Evolutionary conservation across 1,140 invertebrate species (phyloP).

Genomic region (Periplaneta americana): DNA sequence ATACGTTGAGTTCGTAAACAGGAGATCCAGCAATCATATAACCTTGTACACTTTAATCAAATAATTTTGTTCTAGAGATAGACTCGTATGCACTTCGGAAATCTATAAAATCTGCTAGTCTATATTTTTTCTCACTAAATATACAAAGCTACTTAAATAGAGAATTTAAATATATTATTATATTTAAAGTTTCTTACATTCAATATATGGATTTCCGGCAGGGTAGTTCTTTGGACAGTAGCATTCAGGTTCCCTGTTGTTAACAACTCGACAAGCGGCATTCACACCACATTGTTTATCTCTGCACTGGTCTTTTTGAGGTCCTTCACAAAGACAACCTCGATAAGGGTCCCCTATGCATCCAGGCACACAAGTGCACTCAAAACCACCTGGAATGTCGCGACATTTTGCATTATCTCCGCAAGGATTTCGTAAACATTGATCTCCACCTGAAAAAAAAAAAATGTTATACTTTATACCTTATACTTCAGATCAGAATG

Average conservation of each 20-base stretch:
- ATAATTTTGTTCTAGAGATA: too few relatives aligned
- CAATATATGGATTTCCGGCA: constrained; percentile 73
- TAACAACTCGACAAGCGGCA: constrained; percentile 67
- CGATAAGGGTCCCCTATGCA: constrained; percentile 76
- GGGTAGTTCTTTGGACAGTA: constrained; percentile 77
- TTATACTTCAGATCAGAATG: too few relatives aligned
- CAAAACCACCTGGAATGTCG: constrained; percentile 63
- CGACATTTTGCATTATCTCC: constrained; percentile 77
- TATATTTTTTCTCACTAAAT: too few relatives aligned
- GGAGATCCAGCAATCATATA: too few relatives aligned
- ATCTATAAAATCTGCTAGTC: too few relatives aligned
- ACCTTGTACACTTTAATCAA: too few relatives aligned
- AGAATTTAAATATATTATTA: too few relatives aligned
- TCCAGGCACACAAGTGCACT: constrained; percentile 71
- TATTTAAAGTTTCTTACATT: constrained; percentile 58
- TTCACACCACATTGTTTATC: constrained; percentile 72
- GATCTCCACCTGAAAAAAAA: constrained; percentile 46
- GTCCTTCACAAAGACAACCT: constrained; percentile 67
- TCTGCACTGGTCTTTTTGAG: constrained; percentile 55
- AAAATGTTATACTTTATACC: too few relatives aligned
- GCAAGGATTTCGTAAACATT: constrained; percentile 73
- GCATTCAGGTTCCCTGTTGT: constrained; percentile 61
- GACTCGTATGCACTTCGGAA: too few relatives aligned
- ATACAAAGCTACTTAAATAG: too few relatives aligned
- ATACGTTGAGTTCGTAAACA: too few relatives aligned